A percentile compares a stretch with the other conserved stretches of the same genome.
These are phyloP conservation scores for Camponotus floridanus DNA, from an alignment of 1,140 invertebrate genomes.

Conservation along the genomic window DNA sequence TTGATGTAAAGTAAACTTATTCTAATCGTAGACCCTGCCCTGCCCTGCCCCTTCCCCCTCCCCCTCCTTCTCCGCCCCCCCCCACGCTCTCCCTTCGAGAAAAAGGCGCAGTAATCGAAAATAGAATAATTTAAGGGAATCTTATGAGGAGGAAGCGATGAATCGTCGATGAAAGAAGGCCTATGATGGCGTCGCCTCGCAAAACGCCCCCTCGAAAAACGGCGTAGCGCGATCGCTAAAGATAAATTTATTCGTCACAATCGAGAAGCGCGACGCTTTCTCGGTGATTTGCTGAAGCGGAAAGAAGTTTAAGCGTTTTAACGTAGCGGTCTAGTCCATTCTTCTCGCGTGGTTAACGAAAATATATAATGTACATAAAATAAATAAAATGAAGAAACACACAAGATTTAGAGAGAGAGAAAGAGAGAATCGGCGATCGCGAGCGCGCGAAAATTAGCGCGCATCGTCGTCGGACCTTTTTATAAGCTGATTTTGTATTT, in stretches of 20 bases:
- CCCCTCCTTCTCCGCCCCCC: too few relatives aligned
- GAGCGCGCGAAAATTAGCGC: constrained; percentile 41
- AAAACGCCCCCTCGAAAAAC: constrained; percentile 3
- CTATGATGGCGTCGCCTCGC: background rate
- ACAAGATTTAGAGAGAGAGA: constrained; percentile 34
- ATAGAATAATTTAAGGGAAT: constrained; percentile 63
- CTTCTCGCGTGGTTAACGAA: constrained; percentile 72
- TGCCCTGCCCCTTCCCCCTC: too few relatives aligned
- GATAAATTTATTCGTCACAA: constrained; percentile 51
- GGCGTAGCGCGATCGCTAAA: constrained; percentile 40
- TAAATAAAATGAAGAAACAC: constrained; percentile 51
- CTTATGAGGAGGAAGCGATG: constrained; percentile 22
- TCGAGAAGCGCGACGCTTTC: constrained; percentile 40
- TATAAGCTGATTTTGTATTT: constrained; percentile 84
- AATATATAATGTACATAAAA: constrained; percentile 70
- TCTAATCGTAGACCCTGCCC: constrained; percentile 65
- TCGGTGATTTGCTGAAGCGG: constrained; percentile 48
- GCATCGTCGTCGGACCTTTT: constrained; percentile 74
- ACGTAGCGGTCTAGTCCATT: constrained; percentile 76
- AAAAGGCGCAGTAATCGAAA: constrained; percentile 52
- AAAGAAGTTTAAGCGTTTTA: constrained; percentile 69
- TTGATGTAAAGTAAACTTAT: constrained; percentile 78
- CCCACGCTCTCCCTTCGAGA: too few relatives aligned
- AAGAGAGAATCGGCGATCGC: constrained; percentile 49
- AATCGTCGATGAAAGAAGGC: constrained; percentile 20